phyloP scores from a whole-genome alignment of 2,797 vertebrate genomes.

The Enteromius trimaculatus region DNA sequence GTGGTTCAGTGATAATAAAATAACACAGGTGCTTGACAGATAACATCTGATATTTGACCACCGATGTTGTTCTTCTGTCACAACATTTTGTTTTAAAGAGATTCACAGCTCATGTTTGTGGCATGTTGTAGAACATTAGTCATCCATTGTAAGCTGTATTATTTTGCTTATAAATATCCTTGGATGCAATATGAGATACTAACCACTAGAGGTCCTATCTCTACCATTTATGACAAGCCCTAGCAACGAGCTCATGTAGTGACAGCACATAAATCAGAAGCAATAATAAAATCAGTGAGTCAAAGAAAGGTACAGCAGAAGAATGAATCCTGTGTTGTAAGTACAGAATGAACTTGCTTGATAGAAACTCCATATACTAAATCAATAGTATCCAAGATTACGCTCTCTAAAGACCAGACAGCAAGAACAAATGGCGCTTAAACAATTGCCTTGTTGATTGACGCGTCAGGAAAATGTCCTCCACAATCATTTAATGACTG shows the following conservation, averaged over 20 bases:
- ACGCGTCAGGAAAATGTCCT: conserved; percentile 33
- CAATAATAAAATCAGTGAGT: conserved; percentile 13
- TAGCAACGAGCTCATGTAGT: background rate
- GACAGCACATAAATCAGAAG: conserved; percentile 14
- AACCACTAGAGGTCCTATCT: conserved; percentile 60
- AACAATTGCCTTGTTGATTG: conserved; percentile 43
- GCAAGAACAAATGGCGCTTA: conserved; percentile 22
- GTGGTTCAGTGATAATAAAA: background rate
- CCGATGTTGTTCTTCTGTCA: background rate
- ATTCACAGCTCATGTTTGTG: background rate
- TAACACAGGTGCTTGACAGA: background rate
- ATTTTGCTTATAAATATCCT: background rate
- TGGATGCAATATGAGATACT: conserved; percentile 5
- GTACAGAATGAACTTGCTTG: conserved; percentile 15
- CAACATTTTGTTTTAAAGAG: background rate
- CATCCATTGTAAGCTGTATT: background rate
- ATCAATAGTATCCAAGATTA: conserved; percentile 34
- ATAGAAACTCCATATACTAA: conserved; percentile 27
- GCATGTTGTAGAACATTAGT: background rate
- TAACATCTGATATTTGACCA: background rate
- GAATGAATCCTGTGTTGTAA: conserved; percentile 15
- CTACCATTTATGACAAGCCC: conserved; percentile 37
- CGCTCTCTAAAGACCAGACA: conserved; percentile 8
- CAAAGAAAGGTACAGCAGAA: conserved; percentile 33
- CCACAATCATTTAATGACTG: conserved; percentile 33